Percentiles rank a stretch among this genome's conserved stretches.
Evolutionary conservation across 1,140 invertebrate species (phyloP).

Genomic region (Acyrthosiphon pisum): DNA sequence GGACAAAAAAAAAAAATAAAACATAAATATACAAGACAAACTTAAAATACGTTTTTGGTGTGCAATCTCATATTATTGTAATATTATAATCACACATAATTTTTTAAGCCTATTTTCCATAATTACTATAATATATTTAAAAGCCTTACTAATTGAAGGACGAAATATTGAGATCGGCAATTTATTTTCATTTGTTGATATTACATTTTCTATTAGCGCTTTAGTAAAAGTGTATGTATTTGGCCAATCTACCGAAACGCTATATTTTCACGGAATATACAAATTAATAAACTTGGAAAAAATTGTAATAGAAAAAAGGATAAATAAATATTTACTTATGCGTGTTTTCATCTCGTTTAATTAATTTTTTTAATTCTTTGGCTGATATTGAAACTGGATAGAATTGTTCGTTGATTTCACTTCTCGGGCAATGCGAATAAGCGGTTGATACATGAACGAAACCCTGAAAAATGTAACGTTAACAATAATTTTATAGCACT

Average conservation of each 20-base stretch:
- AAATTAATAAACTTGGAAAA: not conserved
- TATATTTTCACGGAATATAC: not conserved
- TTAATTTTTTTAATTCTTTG: not conserved
- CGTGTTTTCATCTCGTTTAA: not conserved
- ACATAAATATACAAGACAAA: too few species aligned
- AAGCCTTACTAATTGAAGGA: conserved; percentile 34
- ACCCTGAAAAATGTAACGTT: not conserved
- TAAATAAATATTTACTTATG: not conserved
- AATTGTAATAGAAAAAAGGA: not conserved
- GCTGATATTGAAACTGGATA: not conserved
- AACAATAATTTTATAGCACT: not conserved
- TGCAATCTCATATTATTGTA: too few species aligned
- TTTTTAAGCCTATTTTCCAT: too few species aligned
- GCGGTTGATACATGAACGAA: conserved; percentile 7
- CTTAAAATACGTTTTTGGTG: too few species aligned
- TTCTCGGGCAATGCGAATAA: not conserved
- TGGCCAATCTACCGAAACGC: conserved; percentile 26
- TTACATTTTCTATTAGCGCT: not conserved
- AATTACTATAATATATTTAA: too few species aligned
- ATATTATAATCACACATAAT: too few species aligned
- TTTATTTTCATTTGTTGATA: not conserved
- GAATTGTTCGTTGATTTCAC: not conserved
- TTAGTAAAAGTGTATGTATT: conserved; percentile 57
- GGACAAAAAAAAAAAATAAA: too few species aligned
- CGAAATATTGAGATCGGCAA: conserved; percentile 34